Percentiles rank a stretch among this genome's conserved stretches.
phyloP scores from a whole-genome alignment of 2,797 vertebrate species.

The Phylloscopus collybita region DNA sequence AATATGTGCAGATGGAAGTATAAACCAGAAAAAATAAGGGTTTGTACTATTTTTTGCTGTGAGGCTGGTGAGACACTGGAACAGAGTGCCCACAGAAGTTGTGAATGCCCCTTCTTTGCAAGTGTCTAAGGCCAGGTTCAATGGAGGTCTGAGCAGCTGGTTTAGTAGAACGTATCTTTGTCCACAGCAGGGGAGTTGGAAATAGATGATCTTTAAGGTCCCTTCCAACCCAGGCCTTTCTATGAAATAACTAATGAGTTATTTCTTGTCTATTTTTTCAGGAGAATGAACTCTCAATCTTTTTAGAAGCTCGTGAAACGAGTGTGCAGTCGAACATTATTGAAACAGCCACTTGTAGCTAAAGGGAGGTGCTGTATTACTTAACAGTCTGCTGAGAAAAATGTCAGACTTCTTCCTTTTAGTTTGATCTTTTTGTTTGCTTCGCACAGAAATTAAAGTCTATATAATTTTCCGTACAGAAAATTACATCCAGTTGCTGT shows the following conservation, averaged over 20 bases:
- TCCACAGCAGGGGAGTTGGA: background rate
- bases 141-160: background rate
- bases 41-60: background rate
- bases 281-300: background rate
- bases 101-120: fast-evolving
- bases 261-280: background rate
- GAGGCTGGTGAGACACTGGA: background rate
- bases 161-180: background rate
- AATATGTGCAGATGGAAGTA: background rate
- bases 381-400: background rate
- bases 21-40: background rate
- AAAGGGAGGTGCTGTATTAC: background rate
- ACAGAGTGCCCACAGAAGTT: background rate
- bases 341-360: background rate
- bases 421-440: background rate
- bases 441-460: background rate
- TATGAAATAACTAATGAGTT: background rate
- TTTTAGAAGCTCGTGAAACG: background rate
- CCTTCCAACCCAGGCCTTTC: background rate
- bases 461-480: background rate
- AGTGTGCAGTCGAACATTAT: background rate
- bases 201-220: background rate
- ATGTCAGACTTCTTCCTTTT: background rate
- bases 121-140: background rate
- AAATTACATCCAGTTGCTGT: background rate